These are phyloP conservation scores for Cyclopterus lumpus DNA, from an alignment of 2,797 vertebrate genomes.

Conservation along the genomic window DNA sequence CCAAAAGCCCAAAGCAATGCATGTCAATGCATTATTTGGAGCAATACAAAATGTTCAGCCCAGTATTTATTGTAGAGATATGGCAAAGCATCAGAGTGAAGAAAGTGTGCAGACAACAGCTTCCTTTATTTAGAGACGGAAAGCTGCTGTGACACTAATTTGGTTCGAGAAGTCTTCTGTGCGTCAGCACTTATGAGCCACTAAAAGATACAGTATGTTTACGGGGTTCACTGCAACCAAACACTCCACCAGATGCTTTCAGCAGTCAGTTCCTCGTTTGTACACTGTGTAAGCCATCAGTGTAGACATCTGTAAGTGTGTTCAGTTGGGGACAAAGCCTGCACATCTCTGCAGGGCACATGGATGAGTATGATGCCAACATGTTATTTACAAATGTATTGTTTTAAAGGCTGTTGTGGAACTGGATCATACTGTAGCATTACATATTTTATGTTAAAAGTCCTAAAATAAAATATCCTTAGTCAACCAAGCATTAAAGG, in stretches of 20 bases:
- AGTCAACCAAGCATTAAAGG: background rate
- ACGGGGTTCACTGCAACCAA: slow-evolving; percentile 38
- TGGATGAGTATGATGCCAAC: background rate
- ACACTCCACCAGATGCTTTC: slow-evolving; percentile 35
- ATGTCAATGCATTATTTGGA: slow-evolving; percentile 8
- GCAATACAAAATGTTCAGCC: slow-evolving; percentile 8
- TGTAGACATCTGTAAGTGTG: slow-evolving; percentile 9
- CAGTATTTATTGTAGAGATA: slow-evolving; percentile 2
- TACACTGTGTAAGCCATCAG: slow-evolving; percentile 5
- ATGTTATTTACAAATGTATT: background rate
- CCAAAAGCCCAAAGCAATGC: background rate
- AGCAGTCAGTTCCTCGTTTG: slow-evolving; percentile 14
- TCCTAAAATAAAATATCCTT: background rate
- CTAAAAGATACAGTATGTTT: slow-evolving; percentile 26
- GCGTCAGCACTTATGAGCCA: slow-evolving; percentile 14
- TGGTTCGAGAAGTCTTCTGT: slow-evolving; percentile 19
- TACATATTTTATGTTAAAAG: background rate
- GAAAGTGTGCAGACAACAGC: background rate
- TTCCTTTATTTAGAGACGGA: slow-evolving; percentile 41
- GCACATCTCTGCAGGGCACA: background rate
- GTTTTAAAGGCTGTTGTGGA: background rate
- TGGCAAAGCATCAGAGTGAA: background rate
- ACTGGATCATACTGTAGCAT: background rate
- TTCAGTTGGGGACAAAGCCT: slow-evolving; percentile 12
- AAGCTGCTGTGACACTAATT: slow-evolving; percentile 43